A percentile compares a stretch with the other conserved stretches of the same genome.
Evolutionary conservation across 2,888 invertebrate genomes (phyloP).

Genomic region (Apotomis capreana): DNA sequence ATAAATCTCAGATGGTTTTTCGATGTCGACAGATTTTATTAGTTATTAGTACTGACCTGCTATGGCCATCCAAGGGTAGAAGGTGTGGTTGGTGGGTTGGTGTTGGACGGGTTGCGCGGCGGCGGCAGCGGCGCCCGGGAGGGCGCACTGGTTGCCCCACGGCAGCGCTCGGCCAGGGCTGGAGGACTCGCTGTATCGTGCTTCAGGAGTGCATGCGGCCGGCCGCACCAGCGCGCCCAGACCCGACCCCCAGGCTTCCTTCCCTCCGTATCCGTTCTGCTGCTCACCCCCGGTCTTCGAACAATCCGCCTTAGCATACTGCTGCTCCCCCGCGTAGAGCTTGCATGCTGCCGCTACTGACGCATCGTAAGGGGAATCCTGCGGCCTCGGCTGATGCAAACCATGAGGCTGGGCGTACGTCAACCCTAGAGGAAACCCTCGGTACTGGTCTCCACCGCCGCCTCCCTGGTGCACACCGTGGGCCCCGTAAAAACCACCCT

Average conservation of each 20-base stretch:
- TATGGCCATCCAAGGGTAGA: constrained; percentile 99
- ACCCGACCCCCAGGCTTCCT: constrained; percentile 88
- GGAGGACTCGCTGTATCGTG: constrained; percentile 92
- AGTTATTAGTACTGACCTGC: constrained; percentile 89
- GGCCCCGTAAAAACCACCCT: constrained; percentile 96
- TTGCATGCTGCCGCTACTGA: constrained; percentile 94
- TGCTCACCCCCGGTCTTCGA: constrained; percentile 86
- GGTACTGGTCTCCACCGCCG: constrained; percentile 90
- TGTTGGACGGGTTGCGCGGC: constrained; percentile 94
- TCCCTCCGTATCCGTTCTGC: constrained; percentile 87
- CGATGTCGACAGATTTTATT: not conserved
- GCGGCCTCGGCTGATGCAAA: constrained; percentile 90
- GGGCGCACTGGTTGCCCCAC: constrained; percentile 94
- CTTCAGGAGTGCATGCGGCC: constrained; percentile 95
- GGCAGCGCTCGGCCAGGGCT: constrained; percentile 90
- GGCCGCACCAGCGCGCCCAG: constrained; percentile 89
- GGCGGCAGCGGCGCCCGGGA: constrained; percentile 91
- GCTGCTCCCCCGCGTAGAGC: constrained; percentile 88
- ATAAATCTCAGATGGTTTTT: constrained; percentile 6
- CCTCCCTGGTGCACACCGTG: constrained; percentile 92
- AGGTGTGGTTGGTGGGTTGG: constrained; percentile 95
- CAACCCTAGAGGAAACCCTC: constrained; percentile 93
- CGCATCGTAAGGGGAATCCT: constrained; percentile 96
- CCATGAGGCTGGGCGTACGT: constrained; percentile 93
- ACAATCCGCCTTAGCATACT: constrained; percentile 89